These are phyloP conservation scores for Papilio polytes DNA, from an alignment of 1,140 invertebrate species.

Conservation along the genomic window DNA sequence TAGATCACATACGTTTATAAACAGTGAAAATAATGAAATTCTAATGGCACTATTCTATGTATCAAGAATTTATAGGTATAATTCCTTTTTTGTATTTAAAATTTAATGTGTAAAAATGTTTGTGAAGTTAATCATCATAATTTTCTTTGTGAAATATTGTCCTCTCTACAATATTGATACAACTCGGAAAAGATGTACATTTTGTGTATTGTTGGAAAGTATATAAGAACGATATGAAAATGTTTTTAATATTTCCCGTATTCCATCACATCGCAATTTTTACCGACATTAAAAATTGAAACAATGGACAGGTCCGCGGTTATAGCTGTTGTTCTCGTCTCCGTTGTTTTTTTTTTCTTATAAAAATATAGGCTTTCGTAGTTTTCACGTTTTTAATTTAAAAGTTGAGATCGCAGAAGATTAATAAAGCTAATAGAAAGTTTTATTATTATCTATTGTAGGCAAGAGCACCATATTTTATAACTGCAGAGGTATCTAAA, in stretches of 20 bases:
- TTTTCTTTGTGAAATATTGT: neutral
- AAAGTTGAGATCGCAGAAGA: neutral
- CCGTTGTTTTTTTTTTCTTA: slow-evolving; percentile 26
- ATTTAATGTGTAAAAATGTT: neutral
- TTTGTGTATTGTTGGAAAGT: neutral
- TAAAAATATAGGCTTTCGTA: slow-evolving; percentile 1
- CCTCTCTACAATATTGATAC: neutral
- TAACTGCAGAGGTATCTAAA: neutral
- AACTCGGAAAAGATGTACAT: neutral
- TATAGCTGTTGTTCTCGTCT: slow-evolving; percentile 40
- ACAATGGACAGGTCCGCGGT: slow-evolving; percentile 53
- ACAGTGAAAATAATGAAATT: neutral
- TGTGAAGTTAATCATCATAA: neutral
- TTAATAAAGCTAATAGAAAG: neutral
- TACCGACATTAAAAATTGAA: slow-evolving; percentile 49
- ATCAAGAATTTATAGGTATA: neutral
- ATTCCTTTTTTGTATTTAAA: neutral
- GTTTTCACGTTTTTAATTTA: slow-evolving; percentile 39
- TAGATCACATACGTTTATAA: neutral
- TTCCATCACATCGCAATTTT: slow-evolving; percentile 52
- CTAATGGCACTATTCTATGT: neutral
- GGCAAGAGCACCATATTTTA: too few species aligned
- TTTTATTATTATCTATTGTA: neutral
- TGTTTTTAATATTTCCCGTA: slow-evolving; percentile 29
- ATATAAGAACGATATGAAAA: neutral